Percentiles rank a stretch among this genome's conserved stretches.
Evolutionary conservation across 2,797 vertebrate species (phyloP).

Genomic region (Pseudomugil gertrudae): DNA sequence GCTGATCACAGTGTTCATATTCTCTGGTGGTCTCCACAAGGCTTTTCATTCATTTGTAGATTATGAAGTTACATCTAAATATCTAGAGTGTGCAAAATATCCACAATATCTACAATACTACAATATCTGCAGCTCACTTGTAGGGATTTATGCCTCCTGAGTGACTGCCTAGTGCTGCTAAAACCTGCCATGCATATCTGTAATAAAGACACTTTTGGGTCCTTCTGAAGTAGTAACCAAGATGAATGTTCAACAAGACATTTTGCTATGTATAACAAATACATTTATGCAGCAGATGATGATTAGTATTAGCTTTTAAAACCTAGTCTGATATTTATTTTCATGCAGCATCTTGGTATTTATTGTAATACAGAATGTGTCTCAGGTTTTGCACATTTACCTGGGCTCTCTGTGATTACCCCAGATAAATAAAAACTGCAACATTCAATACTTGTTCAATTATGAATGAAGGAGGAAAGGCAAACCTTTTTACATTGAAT

Average conservation of each 20-base stretch:
- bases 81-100: not conserved
- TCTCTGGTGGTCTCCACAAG: not conserved
- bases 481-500: slow-evolving; percentile 17
- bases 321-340: not conserved
- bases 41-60: not conserved
- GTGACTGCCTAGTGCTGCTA: not conserved
- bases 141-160: not conserved
- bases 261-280: not conserved
- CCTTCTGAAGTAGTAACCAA: not conserved
- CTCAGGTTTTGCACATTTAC: not conserved
- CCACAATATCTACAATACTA: too few species aligned
- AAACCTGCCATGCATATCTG: not conserved
- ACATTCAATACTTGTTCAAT: not conserved
- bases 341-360: not conserved
- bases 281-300: not conserved
- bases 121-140: not conserved
- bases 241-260: not conserved
- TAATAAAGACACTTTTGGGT: not conserved
- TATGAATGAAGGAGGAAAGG: slow-evolving; percentile 5
- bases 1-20: not conserved
- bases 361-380: not conserved
- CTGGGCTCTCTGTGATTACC: not conserved
- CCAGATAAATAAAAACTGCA: not conserved
- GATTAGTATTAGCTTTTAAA: not conserved
- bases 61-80: not conserved